phyloP scores from a whole-genome alignment of 2,797 vertebrate species.

The Serranus cabrilla region DNA sequence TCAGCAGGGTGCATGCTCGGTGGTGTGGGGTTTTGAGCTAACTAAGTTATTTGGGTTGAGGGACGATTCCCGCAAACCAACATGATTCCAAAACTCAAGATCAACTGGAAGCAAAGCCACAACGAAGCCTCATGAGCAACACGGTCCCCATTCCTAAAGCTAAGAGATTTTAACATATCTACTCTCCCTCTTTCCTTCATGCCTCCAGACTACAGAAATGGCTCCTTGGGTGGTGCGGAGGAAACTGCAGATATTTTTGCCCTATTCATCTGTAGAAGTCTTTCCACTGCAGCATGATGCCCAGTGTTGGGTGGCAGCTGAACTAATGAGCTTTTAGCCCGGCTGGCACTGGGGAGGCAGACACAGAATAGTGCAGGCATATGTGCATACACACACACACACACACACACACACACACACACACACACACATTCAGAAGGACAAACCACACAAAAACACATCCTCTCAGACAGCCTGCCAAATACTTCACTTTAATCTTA shows the following conservation, averaged over 20 bases:
- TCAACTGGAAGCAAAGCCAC: slow-evolving; percentile 11
- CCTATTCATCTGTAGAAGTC: slow-evolving; percentile 44
- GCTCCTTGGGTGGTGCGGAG: slow-evolving; percentile 37
- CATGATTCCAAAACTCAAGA: slow-evolving; percentile 4
- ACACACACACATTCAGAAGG: slow-evolving; percentile 41
- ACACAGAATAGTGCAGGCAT: slow-evolving; percentile 53
- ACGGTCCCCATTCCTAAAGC: neutral
- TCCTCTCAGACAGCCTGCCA: slow-evolving; percentile 81
- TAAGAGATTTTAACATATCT: slow-evolving; percentile 14
- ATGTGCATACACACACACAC: slow-evolving; percentile 15
- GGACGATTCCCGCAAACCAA: slow-evolving; percentile 16
- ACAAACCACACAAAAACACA: slow-evolving; percentile 62
- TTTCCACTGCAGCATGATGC: slow-evolving; percentile 60
- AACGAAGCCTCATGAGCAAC: slow-evolving; percentile 8
- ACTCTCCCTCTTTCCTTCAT: neutral
- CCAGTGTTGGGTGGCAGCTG: slow-evolving; percentile 70
- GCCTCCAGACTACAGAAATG: slow-evolving; percentile 22
- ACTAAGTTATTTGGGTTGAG: neutral
- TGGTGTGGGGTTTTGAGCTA: neutral
- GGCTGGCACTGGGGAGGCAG: slow-evolving; percentile 64
- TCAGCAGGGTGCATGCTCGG: neutral
- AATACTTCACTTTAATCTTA: slow-evolving; percentile 90
- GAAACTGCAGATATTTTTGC: slow-evolving; percentile 35
- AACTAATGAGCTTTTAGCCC: slow-evolving; percentile 86
- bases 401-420: slow-evolving; percentile 21